Evolutionary conservation across 1,140 invertebrate genomes (phyloP), one percentile per base, ranked within the genome.

Genomic region (Lanistes nyassanus): DNA sequence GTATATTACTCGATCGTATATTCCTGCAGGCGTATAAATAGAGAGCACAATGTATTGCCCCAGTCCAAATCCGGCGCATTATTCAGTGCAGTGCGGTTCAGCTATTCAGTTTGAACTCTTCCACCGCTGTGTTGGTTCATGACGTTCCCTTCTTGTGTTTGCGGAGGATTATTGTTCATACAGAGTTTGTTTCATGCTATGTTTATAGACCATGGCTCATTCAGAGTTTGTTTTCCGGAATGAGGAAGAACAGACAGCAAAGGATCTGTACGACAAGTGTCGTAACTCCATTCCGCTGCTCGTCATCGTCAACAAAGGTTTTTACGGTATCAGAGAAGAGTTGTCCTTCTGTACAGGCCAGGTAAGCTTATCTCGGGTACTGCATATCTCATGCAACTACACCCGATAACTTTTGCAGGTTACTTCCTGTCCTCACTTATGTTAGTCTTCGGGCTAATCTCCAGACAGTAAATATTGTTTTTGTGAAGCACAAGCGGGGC

Each of bases 311-410:
- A 42, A 39, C 39, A 68, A n/a, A 4, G 66, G 66, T 47, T 68
- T 42, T n/a, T 37, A 42, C 42, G 29, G 66, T 23, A 68, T 42
- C 66, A 39, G 66, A 9, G 66, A 68, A 23, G 39, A 42, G 66
- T 42, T 29, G 39, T 42, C 36, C 29, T 68, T 68, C 39, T n/a
- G 66, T 26, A 68, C 66, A 19, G 66, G 66, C 5, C 66, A 68
- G 39, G 66, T 68, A 47, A 39, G 37, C n/a, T n/a, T n/a, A n/a
- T n/a, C n/a, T n/a, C n/a, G n/a, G n/a, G n/a, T n/a, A n/a, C n/a
- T n/a, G n/a, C n/a, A n/a, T n/a, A n/a, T n/a, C n/a, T n/a, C n/a
- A n/a, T n/a, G n/a, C n/a, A n/a, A n/a, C n/a, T n/a, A n/a, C n/a
- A n/a, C n/a, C n/a, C n/a, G n/a, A n/a, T n/a, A n/a, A n/a, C n/a